Evolutionary conservation across 1,140 invertebrate species (phyloP).

Genomic region (Aphelinus atriplicis): DNA sequence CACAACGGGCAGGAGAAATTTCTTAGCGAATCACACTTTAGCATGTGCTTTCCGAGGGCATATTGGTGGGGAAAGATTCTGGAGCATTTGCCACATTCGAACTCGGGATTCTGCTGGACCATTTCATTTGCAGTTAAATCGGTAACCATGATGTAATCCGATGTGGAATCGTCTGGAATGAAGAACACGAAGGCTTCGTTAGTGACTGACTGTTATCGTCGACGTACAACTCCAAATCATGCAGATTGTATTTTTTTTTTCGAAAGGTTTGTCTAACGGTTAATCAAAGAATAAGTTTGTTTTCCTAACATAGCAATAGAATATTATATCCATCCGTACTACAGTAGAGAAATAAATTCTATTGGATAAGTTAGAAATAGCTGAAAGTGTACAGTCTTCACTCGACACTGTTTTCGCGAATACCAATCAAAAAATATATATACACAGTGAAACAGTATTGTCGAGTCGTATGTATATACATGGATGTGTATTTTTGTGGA

Average conservation of each 20-base stretch:
- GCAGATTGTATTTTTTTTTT: background rate
- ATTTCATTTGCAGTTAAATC: conserved; percentile 7
- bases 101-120: background rate
- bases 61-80: conserved; percentile 62
- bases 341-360: too few relatives aligned
- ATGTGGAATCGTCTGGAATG: background rate
- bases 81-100: conserved; percentile 57
- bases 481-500: too few relatives aligned
- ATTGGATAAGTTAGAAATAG: too few relatives aligned
- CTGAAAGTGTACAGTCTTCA: too few relatives aligned
- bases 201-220: background rate
- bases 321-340: too few relatives aligned
- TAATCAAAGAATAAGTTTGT: too few relatives aligned
- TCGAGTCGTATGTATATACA: too few relatives aligned
- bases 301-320: too few relatives aligned
- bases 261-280: too few relatives aligned
- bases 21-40: conserved; percentile 61
- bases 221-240: background rate
- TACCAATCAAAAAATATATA: too few relatives aligned
- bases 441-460: too few relatives aligned
- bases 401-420: too few relatives aligned
- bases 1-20: conserved; percentile 64
- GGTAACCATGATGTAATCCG: background rate
- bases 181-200: background rate
- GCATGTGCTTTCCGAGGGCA: conserved; percentile 64